Evolutionary conservation across 2,113 vertebrate species (phyloP).

Genomic region (Eulacestoma nigropectus): DNA sequence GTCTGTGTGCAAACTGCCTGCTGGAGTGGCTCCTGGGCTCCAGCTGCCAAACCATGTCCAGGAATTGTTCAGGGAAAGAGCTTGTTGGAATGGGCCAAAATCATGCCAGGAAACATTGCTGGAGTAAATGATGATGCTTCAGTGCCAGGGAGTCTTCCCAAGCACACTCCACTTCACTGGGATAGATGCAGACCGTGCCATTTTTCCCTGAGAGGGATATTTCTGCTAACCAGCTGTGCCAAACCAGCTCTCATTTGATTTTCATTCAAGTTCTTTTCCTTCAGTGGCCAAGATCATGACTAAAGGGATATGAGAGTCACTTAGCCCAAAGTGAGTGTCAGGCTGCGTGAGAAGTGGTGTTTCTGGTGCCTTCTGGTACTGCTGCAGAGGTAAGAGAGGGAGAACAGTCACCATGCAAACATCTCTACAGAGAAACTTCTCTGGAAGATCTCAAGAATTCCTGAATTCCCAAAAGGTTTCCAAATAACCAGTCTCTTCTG

Average conservation of each 20-base stretch:
- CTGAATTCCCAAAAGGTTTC: background rate
- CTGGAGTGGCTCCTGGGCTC: background rate
- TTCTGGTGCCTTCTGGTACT: background rate
- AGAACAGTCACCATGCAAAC: background rate
- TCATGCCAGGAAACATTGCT: background rate
- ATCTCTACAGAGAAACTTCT: background rate
- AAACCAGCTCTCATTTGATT: background rate
- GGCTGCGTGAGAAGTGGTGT: background rate
- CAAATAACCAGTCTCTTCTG: fast-evolving
- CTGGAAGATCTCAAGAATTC: background rate
- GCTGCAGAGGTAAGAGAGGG: background rate
- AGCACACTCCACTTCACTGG: background rate
- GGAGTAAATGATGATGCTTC: background rate
- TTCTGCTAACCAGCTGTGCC: background rate
- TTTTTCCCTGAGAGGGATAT: background rate
- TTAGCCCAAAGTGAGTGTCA: background rate
- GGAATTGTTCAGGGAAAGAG: background rate
- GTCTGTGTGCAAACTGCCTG: background rate
- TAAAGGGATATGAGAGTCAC: background rate
- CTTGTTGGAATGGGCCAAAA: background rate
- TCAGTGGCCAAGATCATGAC: background rate
- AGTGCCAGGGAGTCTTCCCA: background rate
- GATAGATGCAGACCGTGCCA: background rate
- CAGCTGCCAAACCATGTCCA: background rate
- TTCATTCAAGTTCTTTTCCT: background rate